phyloP scores from a whole-genome alignment of 2,113 vertebrate genomes.

The Melanerpes aurifrons region DNA sequence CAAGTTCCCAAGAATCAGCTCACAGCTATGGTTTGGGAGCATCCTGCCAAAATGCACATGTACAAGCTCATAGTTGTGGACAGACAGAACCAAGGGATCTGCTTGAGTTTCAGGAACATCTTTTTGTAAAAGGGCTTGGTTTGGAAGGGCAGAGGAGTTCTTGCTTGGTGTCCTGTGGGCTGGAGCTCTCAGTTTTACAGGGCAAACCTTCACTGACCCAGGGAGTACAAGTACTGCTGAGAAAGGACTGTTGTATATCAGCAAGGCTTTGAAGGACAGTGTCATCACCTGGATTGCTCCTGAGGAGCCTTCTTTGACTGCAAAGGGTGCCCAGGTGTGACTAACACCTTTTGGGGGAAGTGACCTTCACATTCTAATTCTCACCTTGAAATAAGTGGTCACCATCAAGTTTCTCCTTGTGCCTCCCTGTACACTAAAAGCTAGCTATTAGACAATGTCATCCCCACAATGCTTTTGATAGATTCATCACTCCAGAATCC shows the following conservation, averaged over 20 bases:
- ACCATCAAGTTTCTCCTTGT: not conserved
- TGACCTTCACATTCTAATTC: not conserved
- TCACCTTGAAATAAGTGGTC: not conserved
- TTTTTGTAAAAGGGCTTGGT: not conserved
- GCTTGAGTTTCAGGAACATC: not conserved
- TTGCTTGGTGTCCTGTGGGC: not conserved
- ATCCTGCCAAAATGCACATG: not conserved
- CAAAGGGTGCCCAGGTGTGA: not conserved
- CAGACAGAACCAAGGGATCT: not conserved
- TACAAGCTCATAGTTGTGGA: not conserved
- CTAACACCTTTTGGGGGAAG: not conserved
- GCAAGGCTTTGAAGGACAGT: rapidly evolving
- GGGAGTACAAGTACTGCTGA: not conserved
- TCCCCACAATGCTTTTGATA: rapidly evolving
- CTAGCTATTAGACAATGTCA: not conserved
- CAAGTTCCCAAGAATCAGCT: not conserved
- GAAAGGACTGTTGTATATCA: not conserved
- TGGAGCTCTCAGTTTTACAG: not conserved
- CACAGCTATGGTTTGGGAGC: rapidly evolving
- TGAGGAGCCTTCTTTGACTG: not conserved
- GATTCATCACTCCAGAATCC: not conserved
- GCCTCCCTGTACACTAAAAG: not conserved
- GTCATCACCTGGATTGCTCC: not conserved
- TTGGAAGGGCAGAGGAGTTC: not conserved
- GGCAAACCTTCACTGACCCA: not conserved